Percentiles rank a stretch among this genome's conserved stretches.
phyloP scores from a whole-genome alignment of 2,113 vertebrate species.

The Axis porcinus region DNA sequence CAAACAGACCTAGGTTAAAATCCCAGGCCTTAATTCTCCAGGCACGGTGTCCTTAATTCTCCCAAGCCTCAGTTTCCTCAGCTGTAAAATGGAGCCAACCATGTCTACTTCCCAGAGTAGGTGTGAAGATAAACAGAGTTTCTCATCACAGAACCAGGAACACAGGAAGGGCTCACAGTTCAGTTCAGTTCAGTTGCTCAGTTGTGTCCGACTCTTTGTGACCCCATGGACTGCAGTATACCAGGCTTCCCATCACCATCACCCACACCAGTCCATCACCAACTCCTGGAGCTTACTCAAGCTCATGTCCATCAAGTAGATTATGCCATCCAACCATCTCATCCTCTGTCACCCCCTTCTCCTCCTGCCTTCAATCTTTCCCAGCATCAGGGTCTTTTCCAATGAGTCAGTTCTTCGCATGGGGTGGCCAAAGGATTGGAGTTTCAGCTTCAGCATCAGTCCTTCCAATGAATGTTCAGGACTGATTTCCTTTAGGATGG shows the following conservation, averaged over 20 bases:
- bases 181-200: neutral
- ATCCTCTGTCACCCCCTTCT: neutral
- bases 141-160: neutral
- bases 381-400: neutral
- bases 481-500: neutral
- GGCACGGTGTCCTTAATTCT: rapidly evolving
- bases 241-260: neutral
- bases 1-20: neutral
- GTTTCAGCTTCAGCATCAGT: neutral
- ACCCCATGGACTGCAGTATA: neutral
- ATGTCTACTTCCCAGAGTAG: rapidly evolving
- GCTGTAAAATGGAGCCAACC: neutral
- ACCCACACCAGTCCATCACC: neutral
- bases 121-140: neutral
- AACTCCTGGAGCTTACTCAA: neutral
- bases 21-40: neutral
- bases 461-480: neutral
- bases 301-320: neutral
- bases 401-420: neutral
- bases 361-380: neutral
- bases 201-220: neutral
- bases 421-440: neutral
- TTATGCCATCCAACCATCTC: neutral
- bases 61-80: neutral
- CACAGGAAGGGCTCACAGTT: neutral